Conservation (phyloP, 2,797 vertebrate genomes). For the Micropoecilia bifurca region DNA sequence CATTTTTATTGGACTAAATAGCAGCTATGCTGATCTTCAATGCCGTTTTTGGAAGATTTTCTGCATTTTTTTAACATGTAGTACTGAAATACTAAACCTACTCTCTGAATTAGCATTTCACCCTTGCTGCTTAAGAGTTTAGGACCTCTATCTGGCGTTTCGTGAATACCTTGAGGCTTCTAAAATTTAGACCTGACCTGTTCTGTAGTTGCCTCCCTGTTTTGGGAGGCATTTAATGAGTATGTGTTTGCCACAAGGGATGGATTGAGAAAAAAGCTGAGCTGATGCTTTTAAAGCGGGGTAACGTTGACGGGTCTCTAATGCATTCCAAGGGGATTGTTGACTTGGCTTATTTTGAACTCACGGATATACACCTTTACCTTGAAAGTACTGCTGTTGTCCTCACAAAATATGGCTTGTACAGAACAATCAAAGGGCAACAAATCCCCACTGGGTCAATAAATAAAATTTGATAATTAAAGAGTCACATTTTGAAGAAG, state of each 20-base stretch:
- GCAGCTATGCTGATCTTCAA: background rate
- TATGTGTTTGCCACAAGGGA: conserved; percentile 70
- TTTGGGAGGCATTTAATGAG: conserved; percentile 78
- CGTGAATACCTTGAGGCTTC: conserved; percentile 30
- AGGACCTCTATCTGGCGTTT: conserved; percentile 24
- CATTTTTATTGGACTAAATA: conserved; percentile 40
- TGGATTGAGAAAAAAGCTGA: conserved; percentile 76
- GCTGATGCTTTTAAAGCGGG: conserved; percentile 70
- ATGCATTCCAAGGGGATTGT: conserved; percentile 76
- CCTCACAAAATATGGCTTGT: conserved; percentile 42
- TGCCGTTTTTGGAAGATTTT: conserved; percentile 16
- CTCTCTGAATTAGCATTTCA: conserved; percentile 1
- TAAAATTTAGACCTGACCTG: conserved; percentile 51
- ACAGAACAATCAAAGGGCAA: conserved; percentile 42
- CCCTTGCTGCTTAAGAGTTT: conserved; percentile 43
- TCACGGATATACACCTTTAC: conserved; percentile 66
- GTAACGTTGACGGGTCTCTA: conserved; percentile 74
- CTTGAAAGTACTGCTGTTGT: conserved; percentile 70
- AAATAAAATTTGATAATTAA: conserved; percentile 29
- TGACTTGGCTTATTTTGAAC: conserved; percentile 75
- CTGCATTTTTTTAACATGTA: background rate
- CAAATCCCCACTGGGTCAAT: conserved; percentile 23
- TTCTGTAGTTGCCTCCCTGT: conserved; percentile 50
- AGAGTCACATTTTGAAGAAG: conserved; percentile 26
- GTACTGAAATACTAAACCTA: background rate